These are phyloP conservation scores for Bombyx huttoni DNA, from an alignment of 2,888 invertebrate genomes.

Conservation along the genomic window DNA sequence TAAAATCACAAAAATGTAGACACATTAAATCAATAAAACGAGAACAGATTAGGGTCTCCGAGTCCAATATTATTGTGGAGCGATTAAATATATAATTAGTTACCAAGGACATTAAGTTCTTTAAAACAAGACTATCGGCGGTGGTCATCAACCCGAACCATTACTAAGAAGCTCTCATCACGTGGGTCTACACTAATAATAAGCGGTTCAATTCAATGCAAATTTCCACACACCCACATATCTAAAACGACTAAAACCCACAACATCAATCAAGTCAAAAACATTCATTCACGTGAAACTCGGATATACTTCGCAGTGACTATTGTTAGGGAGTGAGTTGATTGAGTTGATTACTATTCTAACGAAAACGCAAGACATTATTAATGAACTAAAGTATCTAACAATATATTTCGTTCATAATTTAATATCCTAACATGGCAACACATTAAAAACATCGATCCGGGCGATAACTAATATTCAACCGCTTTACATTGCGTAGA, in stretches of 20 bases:
- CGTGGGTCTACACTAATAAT: constrained; percentile 47
- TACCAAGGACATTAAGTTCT: background rate
- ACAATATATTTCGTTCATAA: too few relatives aligned
- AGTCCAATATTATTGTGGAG: background rate
- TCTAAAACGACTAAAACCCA: constrained; percentile 15
- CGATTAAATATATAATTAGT: background rate
- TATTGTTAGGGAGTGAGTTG: too few relatives aligned
- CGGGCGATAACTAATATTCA: too few relatives aligned
- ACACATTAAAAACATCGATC: too few relatives aligned
- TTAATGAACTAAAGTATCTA: too few relatives aligned
- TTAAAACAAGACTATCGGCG: constrained; percentile 4
- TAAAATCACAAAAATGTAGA: background rate
- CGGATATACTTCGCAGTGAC: too few relatives aligned
- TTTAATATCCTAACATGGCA: too few relatives aligned
- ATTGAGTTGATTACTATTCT: too few relatives aligned
- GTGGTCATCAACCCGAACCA: constrained; percentile 35
- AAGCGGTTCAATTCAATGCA: constrained; percentile 62
- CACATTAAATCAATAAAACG: background rate
- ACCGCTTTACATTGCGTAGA: too few relatives aligned
- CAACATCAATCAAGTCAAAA: constrained; percentile 47
- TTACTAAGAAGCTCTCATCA: constrained; percentile 20
- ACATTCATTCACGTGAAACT: background rate
- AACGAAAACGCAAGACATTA: too few relatives aligned
- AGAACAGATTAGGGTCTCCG: background rate
- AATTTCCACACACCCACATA: constrained; percentile 50